Evolutionary conservation across 2,113 vertebrate genomes (phyloP), one percentile per base, ranked within the genome.

Genomic region (Microcebus murinus): DNA sequence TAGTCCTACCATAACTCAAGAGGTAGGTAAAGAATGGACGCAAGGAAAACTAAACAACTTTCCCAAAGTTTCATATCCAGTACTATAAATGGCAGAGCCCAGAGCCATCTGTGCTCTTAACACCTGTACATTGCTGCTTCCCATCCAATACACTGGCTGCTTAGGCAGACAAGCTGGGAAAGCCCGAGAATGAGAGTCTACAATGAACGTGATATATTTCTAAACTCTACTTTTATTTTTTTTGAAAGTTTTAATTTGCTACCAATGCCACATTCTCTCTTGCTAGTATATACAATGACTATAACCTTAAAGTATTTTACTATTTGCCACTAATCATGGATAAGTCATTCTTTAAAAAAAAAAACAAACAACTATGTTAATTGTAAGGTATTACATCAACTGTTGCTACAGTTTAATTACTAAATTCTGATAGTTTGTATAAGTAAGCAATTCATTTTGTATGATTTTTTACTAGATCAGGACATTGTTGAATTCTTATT

Each of bases 141-240:
- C 21, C 4, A 18, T 70, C 57, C 86, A 88, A 63, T 8, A 91
- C 25, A 55, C 18, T 61, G 74, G 20, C 29, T 59, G 6, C 15
- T 17, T 67, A 74, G 70, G 36, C 11, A 71, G 65, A 71, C 34
- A 61, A 39, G 3, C 39, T 61, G 29, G 80, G 55, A 94, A 79
- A 55, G 11, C 36, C 29, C 27, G 20, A 57, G 63, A 79, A 71
- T 82, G n/a, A 68, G 65, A 65, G 45, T 63, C 45, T 79, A 45
- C 1, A 57, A 12, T 45, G 7, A 29, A 67, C 2, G 61, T 27
- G 18, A 1, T 74, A 23, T 80, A 34, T 87, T 95, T 92, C 42
- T 55, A 59, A 95, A 96, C 73, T 77, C 59, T 91, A 45, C 18
- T 83, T 87, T 84, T 91, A 13, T 91, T 2, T 61, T 93, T 93